These are phyloP conservation scores for Amblyornis subalaris DNA, from an alignment of 2,113 vertebrate species.

Conservation along the genomic window DNA sequence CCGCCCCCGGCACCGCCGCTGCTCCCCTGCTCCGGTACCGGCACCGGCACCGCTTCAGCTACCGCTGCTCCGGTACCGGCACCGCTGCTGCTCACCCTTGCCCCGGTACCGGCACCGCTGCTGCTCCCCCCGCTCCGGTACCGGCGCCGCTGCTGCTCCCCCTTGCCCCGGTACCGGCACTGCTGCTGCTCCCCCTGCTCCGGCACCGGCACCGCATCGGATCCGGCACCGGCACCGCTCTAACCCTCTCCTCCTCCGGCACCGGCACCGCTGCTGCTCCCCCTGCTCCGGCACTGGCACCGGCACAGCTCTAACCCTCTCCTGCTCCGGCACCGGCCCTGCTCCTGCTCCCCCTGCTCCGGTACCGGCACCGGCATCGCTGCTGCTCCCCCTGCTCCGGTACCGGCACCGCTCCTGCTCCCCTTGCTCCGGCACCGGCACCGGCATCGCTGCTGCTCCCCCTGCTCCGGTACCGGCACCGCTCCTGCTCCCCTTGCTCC, in stretches of 20 bases:
- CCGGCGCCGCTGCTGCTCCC: no score
- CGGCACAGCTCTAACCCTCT: background rate
- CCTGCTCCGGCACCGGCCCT: background rate
- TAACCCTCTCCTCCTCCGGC: no score
- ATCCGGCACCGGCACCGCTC: background rate
- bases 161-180: no score
- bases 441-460: background rate
- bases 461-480: background rate
- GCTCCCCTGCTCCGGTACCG: background rate
- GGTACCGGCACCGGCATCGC: background rate
- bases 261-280: background rate
- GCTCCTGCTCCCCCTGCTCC: background rate
- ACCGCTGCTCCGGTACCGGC: no score
- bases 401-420: background rate
- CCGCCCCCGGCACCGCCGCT: background rate
- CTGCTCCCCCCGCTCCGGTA: no score
- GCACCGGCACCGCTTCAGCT: background rate
- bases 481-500: background rate
- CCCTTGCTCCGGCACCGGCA: background rate
- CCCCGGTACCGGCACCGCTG: no score
- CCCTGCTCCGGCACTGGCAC: background rate
- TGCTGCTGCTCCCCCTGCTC: fast-evolving
- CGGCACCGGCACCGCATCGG: no score
- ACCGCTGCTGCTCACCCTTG: no score
- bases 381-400: background rate